Evolutionary conservation across 2,797 vertebrate genomes (phyloP).

Genomic region (Sus cebifrons): DNA sequence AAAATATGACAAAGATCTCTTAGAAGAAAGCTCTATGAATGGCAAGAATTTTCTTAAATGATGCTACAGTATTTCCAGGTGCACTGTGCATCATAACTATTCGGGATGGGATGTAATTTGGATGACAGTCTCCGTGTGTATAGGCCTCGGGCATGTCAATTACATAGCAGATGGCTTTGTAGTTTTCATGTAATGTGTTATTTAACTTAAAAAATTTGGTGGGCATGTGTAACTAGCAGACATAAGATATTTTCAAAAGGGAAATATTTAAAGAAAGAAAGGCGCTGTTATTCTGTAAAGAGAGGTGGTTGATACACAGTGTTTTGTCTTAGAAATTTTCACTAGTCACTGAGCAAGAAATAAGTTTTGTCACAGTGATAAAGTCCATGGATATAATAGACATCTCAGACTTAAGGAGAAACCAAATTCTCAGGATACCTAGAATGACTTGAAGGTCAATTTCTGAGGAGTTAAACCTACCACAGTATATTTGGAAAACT

Average conservation of each 20-base stretch:
- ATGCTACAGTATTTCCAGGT: background rate
- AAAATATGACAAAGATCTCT: conserved; percentile 55
- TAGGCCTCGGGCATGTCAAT: background rate
- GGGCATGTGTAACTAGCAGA: background rate
- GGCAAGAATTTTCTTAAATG: conserved; percentile 38
- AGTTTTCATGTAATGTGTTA: conserved; percentile 17
- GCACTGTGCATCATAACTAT: conserved; percentile 33
- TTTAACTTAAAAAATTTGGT: background rate
- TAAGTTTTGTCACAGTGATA: conserved; percentile 45
- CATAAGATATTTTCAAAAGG: background rate
- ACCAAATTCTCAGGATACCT: conserved; percentile 30
- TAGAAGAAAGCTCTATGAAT: conserved; percentile 10
- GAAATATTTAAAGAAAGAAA: conserved; percentile 62
- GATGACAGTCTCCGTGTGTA: background rate
- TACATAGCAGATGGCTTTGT: background rate
- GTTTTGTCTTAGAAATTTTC: conserved; percentile 39
- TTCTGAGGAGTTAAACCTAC: conserved; percentile 45
- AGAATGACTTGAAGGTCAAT: conserved; percentile 34
- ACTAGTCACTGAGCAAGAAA: conserved; percentile 4
- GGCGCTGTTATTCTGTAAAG: background rate
- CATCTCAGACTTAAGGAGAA: conserved; percentile 62
- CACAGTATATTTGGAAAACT: conserved; percentile 45
- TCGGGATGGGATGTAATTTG: background rate
- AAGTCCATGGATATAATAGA: conserved; percentile 32
- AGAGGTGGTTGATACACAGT: background rate